A percentile compares a stretch with the other conserved stretches of the same genome.
phyloP scores from a whole-genome alignment of 2,797 vertebrate species.

The Zenarchopterus dispar region DNA sequence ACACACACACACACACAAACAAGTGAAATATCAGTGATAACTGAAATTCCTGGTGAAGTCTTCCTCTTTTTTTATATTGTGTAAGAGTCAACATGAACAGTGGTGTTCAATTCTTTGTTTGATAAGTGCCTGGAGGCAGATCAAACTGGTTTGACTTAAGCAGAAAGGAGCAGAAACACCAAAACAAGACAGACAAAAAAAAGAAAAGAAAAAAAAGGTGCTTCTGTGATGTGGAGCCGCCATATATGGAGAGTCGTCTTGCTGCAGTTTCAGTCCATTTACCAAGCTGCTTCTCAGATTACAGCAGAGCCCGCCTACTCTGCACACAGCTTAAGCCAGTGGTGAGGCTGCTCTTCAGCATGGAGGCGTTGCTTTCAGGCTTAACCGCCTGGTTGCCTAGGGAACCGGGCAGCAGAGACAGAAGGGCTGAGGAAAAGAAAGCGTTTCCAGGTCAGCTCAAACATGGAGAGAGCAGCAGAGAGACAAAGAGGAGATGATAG shows the following conservation, averaged over 20 bases:
- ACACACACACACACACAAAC: too few relatives aligned
- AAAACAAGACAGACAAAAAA: background rate
- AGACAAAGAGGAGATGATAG: conserved; percentile 89
- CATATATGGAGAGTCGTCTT: conserved; percentile 68
- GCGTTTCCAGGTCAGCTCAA: conserved; percentile 97
- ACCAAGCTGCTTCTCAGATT: conserved; percentile 93
- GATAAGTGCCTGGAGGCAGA: conserved; percentile 50
- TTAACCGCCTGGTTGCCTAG: conserved; percentile 95
- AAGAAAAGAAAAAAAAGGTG: conserved; percentile 5
- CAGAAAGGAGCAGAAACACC: background rate
- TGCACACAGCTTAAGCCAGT: conserved; percentile 95
- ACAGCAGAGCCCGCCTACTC: conserved; percentile 80
- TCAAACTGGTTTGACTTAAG: conserved; percentile 66
- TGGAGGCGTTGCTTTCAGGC: conserved; percentile 88
- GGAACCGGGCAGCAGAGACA: conserved; percentile 92
- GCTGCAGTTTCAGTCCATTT: conserved; percentile 81
- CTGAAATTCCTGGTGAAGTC: background rate
- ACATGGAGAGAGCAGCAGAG: conserved; percentile 91
- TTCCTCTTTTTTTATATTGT: background rate
- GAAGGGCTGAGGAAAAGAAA: conserved; percentile 83
- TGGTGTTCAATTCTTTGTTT: background rate
- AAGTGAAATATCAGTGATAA: background rate
- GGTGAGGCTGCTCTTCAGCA: conserved; percentile 89
- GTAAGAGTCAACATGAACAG: conserved; percentile 20
- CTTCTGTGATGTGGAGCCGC: conserved; percentile 44